Base-by-base conservation (phyloP, 2,113 vertebrate genomes). In the Mustelus asterias region DNA sequence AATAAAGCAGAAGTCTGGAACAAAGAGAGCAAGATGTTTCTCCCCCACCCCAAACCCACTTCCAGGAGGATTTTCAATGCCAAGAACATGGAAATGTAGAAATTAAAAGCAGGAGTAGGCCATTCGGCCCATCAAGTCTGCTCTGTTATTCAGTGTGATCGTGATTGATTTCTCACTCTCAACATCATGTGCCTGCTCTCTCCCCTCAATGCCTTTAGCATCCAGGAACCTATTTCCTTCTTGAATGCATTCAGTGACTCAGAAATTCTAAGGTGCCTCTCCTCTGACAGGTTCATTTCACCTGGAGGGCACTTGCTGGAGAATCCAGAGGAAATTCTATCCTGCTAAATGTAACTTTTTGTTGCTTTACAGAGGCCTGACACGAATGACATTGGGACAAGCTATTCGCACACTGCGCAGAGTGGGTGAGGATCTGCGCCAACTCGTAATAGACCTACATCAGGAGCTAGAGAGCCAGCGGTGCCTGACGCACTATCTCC, bases 391-490 rank as follows among this genome's bases (percentile, higher is more conserved):
- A 93, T 96, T 96, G 95, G 96, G 96, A 26, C 97, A 96, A 4
- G 96, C 96, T 0, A 96, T 98, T 0, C 63, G 8, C 4, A 72
- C 95, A 92, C 96, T 98, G 95, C 96, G 96, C 69, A 96, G 95
- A 10, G 96, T 98, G 60, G 97, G 96, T 90, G 97, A 97, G 96
- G 97, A 97, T 7, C 44, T 98, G 93, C 97, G 97, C 96, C 96
- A 96, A 18, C 96, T 96, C 67, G 96, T 97, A 0, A 60, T 48
- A 24, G 96, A 96, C 89, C 97, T 98, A 83, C 96, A 97, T 48
- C 96, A 96, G 85, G 86, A 97, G 96, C 63, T 98, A 8, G 96
- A 97, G 16, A 97, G 97, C 26, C 97, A 97, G 93, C 97, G 96
- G 94, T 96, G 96, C 33, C 14, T 95, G 0, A 22, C 60, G 0